Percentiles rank a stretch among this genome's conserved stretches.
Conservation (phyloP, 2,797 vertebrate genomes). For the Aeoliscus strigatus region DNA sequence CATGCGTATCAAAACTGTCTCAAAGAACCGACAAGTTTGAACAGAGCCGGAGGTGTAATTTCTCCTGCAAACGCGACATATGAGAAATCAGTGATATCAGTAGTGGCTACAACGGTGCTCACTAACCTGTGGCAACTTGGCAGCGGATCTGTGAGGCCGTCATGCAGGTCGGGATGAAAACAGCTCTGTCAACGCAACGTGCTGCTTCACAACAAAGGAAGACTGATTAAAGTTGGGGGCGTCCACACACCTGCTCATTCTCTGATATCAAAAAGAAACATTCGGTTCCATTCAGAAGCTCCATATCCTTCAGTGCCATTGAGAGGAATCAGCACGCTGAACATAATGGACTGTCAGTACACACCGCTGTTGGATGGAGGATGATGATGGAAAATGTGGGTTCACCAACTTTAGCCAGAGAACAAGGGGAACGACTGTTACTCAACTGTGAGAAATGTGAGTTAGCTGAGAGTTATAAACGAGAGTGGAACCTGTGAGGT, state of each 20-base stretch:
- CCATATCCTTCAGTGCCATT: constrained; percentile 12
- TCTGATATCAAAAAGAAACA: constrained; percentile 49
- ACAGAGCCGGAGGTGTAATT: constrained; percentile 11
- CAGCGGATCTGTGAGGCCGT: constrained; percentile 24
- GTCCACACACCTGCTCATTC: constrained; percentile 59
- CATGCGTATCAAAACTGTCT: constrained; percentile 52
- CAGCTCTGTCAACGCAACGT: constrained; percentile 44
- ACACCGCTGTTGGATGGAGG: constrained; percentile 44
- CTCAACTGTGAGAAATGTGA: not conserved
- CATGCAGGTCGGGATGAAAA: constrained; percentile 44
- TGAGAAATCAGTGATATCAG: too few relatives aligned
- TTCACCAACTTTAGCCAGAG: constrained; percentile 22
- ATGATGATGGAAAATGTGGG: constrained; percentile 46
- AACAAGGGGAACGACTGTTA: constrained; percentile 5
- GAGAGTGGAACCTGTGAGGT: too few relatives aligned
- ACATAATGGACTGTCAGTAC: constrained; percentile 26
- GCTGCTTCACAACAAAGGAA: constrained; percentile 47
- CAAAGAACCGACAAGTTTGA: constrained; percentile 32
- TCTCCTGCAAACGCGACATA: constrained; percentile 16
- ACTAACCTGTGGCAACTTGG: constrained; percentile 43
- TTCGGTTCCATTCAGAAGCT: constrained; percentile 23
- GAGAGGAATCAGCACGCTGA: constrained; percentile 16
- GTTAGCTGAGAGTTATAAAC: not conserved
- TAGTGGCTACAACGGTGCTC: constrained; percentile 38
- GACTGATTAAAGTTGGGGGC: constrained; percentile 50